These are phyloP conservation scores for Oryzias dopingdopingensis DNA, from an alignment of 2,797 vertebrate species.

Conservation along the genomic window DNA sequence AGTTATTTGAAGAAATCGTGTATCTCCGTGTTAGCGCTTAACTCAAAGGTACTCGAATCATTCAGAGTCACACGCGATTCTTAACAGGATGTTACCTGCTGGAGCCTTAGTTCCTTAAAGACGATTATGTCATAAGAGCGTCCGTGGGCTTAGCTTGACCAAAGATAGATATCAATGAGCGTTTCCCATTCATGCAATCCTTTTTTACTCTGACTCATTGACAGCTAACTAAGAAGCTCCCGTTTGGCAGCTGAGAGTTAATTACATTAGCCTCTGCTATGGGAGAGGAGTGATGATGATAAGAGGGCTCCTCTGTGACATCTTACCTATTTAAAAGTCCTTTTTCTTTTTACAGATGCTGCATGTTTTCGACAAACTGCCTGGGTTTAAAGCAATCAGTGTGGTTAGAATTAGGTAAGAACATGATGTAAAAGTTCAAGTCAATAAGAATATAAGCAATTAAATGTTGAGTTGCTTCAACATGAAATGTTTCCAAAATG, in stretches of 20 bases:
- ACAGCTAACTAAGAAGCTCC: conserved; percentile 14
- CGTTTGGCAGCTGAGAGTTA: conserved; percentile 17
- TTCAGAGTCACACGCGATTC: conserved; percentile 3
- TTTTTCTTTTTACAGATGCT: conserved; percentile 79
- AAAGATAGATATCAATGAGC: conserved; percentile 45
- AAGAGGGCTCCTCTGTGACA: neutral
- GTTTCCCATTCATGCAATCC: conserved; percentile 28
- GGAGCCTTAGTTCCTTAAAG: conserved; percentile 31
- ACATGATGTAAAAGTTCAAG: too few relatives aligned
- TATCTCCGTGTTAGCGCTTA: neutral
- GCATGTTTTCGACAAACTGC: conserved; percentile 85
- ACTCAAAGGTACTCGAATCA: neutral
- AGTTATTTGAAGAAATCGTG: neutral
- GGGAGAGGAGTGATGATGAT: neutral
- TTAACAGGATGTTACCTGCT: conserved; percentile 31
- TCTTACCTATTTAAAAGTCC: neutral
- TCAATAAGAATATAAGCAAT: too few relatives aligned
- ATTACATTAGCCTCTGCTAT: conserved; percentile 3
- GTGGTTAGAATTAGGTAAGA: conserved; percentile 87
- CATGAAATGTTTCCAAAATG: too few relatives aligned
- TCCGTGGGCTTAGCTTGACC: conserved; percentile 33
- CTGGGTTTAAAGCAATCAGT: conserved; percentile 84
- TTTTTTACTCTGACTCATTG: neutral
- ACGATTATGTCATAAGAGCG: conserved; percentile 49
- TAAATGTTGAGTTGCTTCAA: too few relatives aligned